Conservation (phyloP, 2,888 invertebrate genomes). For the Dryobotodes eremita region DNA sequence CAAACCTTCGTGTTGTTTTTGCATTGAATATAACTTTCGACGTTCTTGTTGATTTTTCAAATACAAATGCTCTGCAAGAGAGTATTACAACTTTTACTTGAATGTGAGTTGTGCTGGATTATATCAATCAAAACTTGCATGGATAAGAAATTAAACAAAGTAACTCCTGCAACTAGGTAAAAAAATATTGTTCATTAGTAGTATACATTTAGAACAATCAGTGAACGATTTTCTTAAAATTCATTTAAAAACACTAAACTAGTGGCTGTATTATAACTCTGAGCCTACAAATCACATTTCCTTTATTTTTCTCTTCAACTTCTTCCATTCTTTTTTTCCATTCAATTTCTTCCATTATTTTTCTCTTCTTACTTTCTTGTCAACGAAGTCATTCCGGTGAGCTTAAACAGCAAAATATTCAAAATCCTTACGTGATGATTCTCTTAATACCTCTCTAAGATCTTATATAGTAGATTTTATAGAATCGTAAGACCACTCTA, state of each 20-base stretch:
- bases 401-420: neutral
- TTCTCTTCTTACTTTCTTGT: too few relatives aligned
- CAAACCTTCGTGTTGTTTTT: conserved; percentile 22
- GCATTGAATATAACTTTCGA: conserved; percentile 19
- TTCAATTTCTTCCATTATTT: too few relatives aligned
- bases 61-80: too few relatives aligned
- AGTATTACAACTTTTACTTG: neutral
- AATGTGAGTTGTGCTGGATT: neutral
- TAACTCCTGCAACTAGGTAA: neutral
- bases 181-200: neutral
- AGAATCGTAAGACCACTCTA: neutral
- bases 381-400: neutral
- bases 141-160: neutral
- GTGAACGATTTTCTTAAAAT: neutral
- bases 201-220: neutral
- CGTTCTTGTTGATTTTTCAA: conserved; percentile 1
- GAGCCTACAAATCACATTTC: too few relatives aligned
- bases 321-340: too few relatives aligned
- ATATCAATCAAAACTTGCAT: neutral
- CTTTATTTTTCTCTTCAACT: too few relatives aligned
- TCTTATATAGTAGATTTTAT: neutral
- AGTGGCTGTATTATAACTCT: too few relatives aligned
- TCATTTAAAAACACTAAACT: neutral
- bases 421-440: neutral
- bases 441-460: too few relatives aligned